A percentile compares a stretch with the other conserved stretches of the same genome.
These are phyloP conservation scores for Xanthorhoe spadicearia DNA, from an alignment of 2,888 invertebrate genomes.

Conservation along the genomic window DNA sequence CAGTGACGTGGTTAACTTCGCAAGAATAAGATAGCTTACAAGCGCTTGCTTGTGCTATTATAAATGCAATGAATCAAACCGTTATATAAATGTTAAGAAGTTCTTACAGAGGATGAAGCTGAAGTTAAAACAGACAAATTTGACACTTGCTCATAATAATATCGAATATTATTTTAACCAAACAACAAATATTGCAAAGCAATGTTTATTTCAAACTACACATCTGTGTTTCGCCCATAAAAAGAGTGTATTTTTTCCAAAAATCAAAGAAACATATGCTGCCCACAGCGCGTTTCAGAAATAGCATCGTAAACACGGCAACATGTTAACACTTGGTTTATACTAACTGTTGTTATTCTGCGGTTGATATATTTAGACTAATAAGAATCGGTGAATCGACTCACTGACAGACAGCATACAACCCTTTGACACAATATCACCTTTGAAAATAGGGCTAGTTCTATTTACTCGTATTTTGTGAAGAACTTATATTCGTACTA, in stretches of 20 bases:
- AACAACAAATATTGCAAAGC: background rate
- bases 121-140: too few relatives aligned
- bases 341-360: constrained; percentile 47
- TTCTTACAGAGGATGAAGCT: too few relatives aligned
- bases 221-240: constrained; percentile 29
- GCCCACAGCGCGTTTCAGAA: constrained; percentile 71
- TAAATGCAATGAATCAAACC: too few relatives aligned
- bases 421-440: background rate
- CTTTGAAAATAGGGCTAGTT: too few relatives aligned
- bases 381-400: constrained; percentile 40
- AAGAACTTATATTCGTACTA: too few relatives aligned
- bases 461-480: too few relatives aligned
- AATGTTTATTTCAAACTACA: background rate
- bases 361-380: constrained; percentile 76
- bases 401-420: background rate
- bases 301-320: constrained; percentile 69
- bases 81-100: too few relatives aligned
- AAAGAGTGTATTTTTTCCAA: constrained; percentile 42
- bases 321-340: constrained; percentile 73
- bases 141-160: too few relatives aligned
- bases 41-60: too few relatives aligned
- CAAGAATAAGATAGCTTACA: too few relatives aligned
- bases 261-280: constrained; percentile 60
- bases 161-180: background rate
- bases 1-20: too few relatives aligned